Conservation (phyloP, 2,113 vertebrate species). For the Neofelis nebulosa region DNA sequence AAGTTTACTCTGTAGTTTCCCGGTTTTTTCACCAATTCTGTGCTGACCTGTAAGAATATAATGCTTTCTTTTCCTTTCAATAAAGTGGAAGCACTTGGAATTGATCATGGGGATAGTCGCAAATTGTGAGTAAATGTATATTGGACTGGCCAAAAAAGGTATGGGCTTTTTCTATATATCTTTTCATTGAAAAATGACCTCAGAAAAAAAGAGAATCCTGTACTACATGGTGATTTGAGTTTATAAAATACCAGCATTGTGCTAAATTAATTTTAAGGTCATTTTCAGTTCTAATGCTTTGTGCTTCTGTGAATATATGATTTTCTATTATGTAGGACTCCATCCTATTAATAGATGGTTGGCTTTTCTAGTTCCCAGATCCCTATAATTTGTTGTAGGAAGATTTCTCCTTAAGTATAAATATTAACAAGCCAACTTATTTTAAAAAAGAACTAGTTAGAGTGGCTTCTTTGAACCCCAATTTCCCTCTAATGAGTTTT, state of each 20-base stretch:
- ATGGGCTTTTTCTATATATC: background rate
- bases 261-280: background rate
- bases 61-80: background rate
- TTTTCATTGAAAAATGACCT: conserved; percentile 35
- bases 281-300: conserved; percentile 35
- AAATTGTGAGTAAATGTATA: background rate
- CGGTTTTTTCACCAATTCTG: background rate
- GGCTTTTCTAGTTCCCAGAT: conserved; percentile 20
- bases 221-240: background rate
- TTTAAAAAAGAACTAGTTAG: background rate
- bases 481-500: background rate
- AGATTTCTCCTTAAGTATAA: conserved; percentile 17
- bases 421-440: conserved; percentile 28
- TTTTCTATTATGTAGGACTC: background rate
- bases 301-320: background rate
- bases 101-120: conserved; percentile 25
- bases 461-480: background rate
- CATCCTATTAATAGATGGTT: conserved; percentile 23
- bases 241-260: background rate
- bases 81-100: background rate
- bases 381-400: background rate
- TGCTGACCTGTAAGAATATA: background rate
- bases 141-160: background rate
- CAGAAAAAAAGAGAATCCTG: background rate
- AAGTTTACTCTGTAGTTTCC: background rate